Base-by-base conservation (phyloP, 2,113 vertebrate genomes). In the Cottus gobio region DNA sequence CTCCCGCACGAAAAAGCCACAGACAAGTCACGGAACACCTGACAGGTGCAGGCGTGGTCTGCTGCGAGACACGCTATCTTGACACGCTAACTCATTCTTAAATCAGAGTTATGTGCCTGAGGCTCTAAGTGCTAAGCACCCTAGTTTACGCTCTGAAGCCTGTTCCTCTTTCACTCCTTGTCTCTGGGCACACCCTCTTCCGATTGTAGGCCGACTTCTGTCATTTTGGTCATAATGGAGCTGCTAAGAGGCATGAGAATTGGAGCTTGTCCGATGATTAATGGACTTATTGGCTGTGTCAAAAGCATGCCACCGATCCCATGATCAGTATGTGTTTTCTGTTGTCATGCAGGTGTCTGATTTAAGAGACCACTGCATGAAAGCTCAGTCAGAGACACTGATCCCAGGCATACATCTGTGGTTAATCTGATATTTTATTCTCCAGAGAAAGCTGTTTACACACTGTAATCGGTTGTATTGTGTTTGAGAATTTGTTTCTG, bases 1-100 rank as follows among this genome's bases (percentile, higher is more conserved):
- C 85, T 89, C 68, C 88, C 36, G 72, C 93, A 94, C 91, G 85
- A 89, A 94, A 93, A 94, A 94, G n/a, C n/a, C 85, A 65, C 61
- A 91, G 84, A 89, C 92, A 94, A 94, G 92, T 91, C 83, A 85
- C 90, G 60, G 79, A 94, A 90, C 92, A 94, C 93, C 93, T 95
- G 94, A 94, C 93, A 95, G 93, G 94, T 93, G 91, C 93, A 90
- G 95, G 95, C 90, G 94, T 94, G 94, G 94, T 92, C 89, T 93
- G 71, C 89, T 85, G 85, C 87, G 57, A 94, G 86, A 94, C 94
- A 94, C 92, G 93, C 91, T 90, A 92, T 89, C 94, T 95, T 95
- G 90, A 95, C 95, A 95, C 94, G 94, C 95, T 91, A 95, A 90
- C 93, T 95, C 94, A 95, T 95, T 95, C 94, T 95, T 94, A 95